Evolutionary conservation across 2,797 vertebrate genomes (phyloP).

Genomic region (Xenops minutus): DNA sequence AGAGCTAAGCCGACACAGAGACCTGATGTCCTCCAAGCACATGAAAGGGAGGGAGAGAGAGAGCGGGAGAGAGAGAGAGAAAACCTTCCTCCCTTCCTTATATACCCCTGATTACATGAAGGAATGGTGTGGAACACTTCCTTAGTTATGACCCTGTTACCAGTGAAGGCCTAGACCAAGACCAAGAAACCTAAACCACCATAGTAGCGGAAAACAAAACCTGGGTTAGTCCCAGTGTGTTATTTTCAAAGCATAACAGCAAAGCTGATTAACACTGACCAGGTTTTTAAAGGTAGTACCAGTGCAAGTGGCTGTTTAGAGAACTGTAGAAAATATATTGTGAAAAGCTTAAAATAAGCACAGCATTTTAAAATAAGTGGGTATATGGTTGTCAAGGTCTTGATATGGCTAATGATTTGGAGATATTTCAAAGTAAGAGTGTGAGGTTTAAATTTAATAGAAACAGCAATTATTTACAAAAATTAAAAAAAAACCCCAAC

Average conservation of each 20-base stretch:
- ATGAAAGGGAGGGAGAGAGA: no score
- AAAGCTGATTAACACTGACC: not conserved
- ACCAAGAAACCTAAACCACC: no score
- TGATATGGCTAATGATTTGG: not conserved
- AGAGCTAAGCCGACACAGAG: no score
- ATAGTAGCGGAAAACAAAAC: not conserved
- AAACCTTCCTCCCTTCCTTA: no score
- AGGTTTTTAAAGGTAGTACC: not conserved
- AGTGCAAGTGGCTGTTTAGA: not conserved
- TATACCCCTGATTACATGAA: no score
- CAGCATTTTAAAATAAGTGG: not conserved
- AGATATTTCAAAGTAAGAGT: not conserved
- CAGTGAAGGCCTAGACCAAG: no score
- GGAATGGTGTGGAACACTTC: no score
- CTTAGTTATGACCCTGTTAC: no score
- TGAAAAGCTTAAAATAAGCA: not conserved
- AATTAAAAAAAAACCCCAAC: not conserved
- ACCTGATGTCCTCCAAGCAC: no score
- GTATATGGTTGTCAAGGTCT: not conserved
- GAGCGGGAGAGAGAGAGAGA: no score
- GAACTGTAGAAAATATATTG: not conserved
- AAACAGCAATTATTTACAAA: slow-evolving; percentile 43
- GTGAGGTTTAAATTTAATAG: not conserved
- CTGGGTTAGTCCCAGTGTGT: not conserved
- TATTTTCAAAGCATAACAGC: not conserved